A percentile compares a stretch with the other conserved stretches of the same genome.
Evolutionary conservation across 1,140 invertebrate genomes (phyloP).

Genomic region (Drosophila nigromelanica): DNA sequence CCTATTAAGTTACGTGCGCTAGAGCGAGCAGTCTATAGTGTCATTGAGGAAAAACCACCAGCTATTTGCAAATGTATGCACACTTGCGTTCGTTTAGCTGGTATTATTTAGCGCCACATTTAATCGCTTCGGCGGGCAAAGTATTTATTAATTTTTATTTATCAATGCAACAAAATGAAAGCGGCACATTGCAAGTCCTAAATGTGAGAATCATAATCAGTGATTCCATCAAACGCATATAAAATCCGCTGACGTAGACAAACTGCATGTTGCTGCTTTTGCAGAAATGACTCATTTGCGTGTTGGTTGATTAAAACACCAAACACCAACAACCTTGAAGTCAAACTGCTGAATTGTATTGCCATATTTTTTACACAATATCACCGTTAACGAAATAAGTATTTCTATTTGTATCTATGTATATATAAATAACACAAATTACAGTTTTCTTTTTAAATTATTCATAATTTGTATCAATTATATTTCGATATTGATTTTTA

Average conservation of each 20-base stretch:
- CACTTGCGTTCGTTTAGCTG: slow-evolving; percentile 6
- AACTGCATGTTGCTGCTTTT: not conserved
- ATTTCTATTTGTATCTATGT: not conserved
- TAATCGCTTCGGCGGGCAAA: not conserved
- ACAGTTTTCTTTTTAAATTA: not conserved
- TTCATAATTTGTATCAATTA: not conserved
- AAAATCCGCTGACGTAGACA: not conserved
- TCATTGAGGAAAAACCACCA: not conserved
- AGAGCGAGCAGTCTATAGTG: slow-evolving; percentile 32
- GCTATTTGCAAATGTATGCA: slow-evolving; percentile 19
- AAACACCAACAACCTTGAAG: not conserved
- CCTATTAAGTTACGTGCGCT: not conserved
- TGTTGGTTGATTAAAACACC: not conserved
- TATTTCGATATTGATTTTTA: not conserved
- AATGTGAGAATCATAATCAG: not conserved
- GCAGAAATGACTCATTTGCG: slow-evolving; percentile 5
- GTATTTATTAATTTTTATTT: not conserved
- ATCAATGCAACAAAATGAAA: no score
- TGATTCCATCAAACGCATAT: not conserved
- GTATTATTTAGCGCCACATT: slow-evolving; percentile 32
- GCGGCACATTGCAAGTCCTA: no score
- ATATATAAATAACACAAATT: not conserved
- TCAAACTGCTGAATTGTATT: not conserved
- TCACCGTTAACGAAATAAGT: no score
- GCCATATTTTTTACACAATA: no score